Evolutionary conservation across 2,888 invertebrate species (phyloP).

Genomic region (Drosophila paranaensis): DNA sequence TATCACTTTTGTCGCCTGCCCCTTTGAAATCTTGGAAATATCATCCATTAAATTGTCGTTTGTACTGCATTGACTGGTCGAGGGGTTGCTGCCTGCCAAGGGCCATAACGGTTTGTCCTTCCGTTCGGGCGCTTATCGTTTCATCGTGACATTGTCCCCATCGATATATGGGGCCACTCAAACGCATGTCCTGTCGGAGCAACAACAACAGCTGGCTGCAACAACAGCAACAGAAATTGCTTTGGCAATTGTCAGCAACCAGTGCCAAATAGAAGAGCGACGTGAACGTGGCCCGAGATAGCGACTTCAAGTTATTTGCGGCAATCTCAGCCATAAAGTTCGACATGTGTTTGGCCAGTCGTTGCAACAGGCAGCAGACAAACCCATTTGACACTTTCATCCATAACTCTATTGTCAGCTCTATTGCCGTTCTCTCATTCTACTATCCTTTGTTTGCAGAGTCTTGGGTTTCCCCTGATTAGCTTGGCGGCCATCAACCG

Average conservation of each 20-base stretch:
- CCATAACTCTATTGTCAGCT: slow-evolving; percentile 8
- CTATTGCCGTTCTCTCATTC: slow-evolving; percentile 6
- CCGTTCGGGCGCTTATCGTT: slow-evolving; percentile 44
- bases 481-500: slow-evolving; percentile 75
- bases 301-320: slow-evolving; percentile 72
- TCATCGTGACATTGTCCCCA: slow-evolving; percentile 36
- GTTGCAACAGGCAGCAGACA: slow-evolving; percentile 16
- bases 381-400: background rate
- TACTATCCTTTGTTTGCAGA: slow-evolving; percentile 66
- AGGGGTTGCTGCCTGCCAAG: slow-evolving; percentile 21
- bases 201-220: slow-evolving; percentile 11
- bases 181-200: slow-evolving; percentile 38
- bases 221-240: slow-evolving; percentile 4
- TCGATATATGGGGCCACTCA: slow-evolving; percentile 51
- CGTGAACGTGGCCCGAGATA: slow-evolving; percentile 55
- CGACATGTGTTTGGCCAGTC: slow-evolving; percentile 54
- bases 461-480: slow-evolving; percentile 82
- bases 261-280: slow-evolving; percentile 9
- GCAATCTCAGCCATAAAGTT: slow-evolving; percentile 71
- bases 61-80: slow-evolving; percentile 35
- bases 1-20: slow-evolving; percentile 51
- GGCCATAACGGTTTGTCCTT: slow-evolving; percentile 30
- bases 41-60: slow-evolving; percentile 65
- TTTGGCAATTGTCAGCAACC: slow-evolving; percentile 13
- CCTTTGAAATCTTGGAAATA: slow-evolving; percentile 39